Evolutionary conservation across 2,888 invertebrate genomes (phyloP).

Genomic region (Plagodis dolabraria): DNA sequence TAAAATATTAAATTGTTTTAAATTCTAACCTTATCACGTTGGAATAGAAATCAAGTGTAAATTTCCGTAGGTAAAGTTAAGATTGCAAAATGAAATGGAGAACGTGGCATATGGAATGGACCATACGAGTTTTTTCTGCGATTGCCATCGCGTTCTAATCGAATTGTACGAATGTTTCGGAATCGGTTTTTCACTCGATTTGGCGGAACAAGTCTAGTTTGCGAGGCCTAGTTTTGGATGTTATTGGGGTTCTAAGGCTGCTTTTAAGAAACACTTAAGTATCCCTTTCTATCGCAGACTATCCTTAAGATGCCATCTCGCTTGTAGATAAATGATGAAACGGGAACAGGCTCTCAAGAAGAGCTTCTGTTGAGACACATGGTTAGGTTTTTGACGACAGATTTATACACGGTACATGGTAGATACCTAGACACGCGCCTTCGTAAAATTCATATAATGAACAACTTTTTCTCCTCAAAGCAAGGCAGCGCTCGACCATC

Average conservation of each 20-base stretch:
- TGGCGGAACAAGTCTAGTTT: slow-evolving; percentile 22
- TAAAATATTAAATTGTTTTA: neutral
- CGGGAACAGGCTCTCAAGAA: too few species aligned
- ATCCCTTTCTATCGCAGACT: too few species aligned
- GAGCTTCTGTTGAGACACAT: too few species aligned
- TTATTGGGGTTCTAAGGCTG: neutral
- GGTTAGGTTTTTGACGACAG: too few species aligned
- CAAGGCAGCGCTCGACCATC: too few species aligned
- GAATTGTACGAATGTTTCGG: slow-evolving; percentile 40
- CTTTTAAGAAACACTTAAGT: too few species aligned
- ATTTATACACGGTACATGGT: too few species aligned
- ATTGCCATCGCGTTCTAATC: slow-evolving; percentile 40
- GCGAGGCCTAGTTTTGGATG: slow-evolving; percentile 9
- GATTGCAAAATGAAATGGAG: slow-evolving; percentile 17
- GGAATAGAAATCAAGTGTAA: neutral
- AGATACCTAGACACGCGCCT: too few species aligned
- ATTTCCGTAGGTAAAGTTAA: neutral
- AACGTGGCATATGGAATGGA: slow-evolving; percentile 17
- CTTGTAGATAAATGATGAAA: too few species aligned
- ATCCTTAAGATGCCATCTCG: too few species aligned
- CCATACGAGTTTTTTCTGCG: slow-evolving; percentile 20
- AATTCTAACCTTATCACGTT: neutral
- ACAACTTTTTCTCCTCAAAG: too few species aligned
- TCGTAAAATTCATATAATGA: too few species aligned
- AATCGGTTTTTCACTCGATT: slow-evolving; percentile 40